Evolutionary conservation across 2,113 vertebrate species (phyloP).

Genomic region (Theristicus caerulescens): DNA sequence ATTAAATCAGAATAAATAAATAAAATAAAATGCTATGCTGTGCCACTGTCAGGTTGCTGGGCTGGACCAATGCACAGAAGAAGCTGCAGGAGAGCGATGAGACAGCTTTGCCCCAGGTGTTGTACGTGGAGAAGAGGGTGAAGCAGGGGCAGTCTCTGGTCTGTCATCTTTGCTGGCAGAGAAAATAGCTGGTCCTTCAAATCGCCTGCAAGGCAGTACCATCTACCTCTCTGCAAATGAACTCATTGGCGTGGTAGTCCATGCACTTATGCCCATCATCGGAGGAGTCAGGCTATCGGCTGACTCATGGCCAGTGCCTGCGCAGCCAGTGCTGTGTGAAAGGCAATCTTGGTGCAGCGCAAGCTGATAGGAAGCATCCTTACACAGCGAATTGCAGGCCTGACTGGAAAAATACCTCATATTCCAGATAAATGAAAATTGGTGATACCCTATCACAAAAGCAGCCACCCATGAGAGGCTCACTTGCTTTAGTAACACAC

Average conservation of each 20-base stretch:
- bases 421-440: conserved; percentile 31
- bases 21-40: background rate
- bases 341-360: background rate
- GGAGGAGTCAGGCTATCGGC: accelerated
- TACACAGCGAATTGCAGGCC: background rate
- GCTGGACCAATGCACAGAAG: background rate
- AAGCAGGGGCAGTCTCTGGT: background rate
- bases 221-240: background rate
- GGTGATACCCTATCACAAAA: background rate
- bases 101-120: background rate
- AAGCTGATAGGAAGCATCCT: background rate
- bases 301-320: background rate
- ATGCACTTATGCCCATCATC: background rate
- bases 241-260: background rate
- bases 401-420: background rate
- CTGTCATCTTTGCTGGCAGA: background rate
- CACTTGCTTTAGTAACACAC: background rate
- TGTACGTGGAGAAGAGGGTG: background rate
- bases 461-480: conserved; percentile 16
- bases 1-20: background rate
- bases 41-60: background rate
- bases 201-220: background rate
- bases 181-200: background rate
- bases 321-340: background rate
- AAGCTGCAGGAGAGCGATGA: background rate